Evolutionary conservation across 2,113 vertebrate species (phyloP).

Genomic region (Lepisosteus osseus): DNA sequence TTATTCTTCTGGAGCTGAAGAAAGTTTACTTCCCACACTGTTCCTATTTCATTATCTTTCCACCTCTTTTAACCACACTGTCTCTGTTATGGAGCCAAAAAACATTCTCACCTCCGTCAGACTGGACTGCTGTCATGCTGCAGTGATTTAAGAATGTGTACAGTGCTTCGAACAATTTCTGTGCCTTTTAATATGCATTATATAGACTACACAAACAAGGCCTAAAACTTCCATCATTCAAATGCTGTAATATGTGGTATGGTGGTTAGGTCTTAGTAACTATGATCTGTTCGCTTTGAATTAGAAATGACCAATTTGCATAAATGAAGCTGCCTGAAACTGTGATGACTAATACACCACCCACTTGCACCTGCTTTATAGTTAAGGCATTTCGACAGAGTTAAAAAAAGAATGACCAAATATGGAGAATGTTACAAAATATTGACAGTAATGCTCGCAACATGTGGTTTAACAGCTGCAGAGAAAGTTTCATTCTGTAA

Average conservation of each 20-base stretch:
- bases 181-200: neutral
- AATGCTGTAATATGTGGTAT: neutral
- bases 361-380: conserved; percentile 24
- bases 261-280: neutral
- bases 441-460: conserved; percentile 12
- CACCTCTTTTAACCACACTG: conserved; percentile 3
- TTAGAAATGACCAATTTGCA: neutral
- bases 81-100: neutral
- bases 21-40: neutral
- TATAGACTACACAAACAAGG: neutral
- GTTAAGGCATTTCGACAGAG: conserved; percentile 21
- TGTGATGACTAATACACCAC: conserved; percentile 18
- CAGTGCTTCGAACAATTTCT: neutral
- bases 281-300: neutral
- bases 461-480: conserved; percentile 17
- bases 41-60: neutral
- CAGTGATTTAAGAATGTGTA: neutral
- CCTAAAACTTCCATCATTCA: conserved; percentile 18
- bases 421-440: conserved; percentile 23
- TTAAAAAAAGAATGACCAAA: neutral
- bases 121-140: neutral
- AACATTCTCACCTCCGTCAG: neutral
- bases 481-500: neutral
- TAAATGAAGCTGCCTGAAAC: conserved; percentile 4
- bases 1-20: neutral